These are phyloP conservation scores for Caenorhabditis latens DNA, from an alignment of 1,140 invertebrate species.

Conservation along the genomic window DNA sequence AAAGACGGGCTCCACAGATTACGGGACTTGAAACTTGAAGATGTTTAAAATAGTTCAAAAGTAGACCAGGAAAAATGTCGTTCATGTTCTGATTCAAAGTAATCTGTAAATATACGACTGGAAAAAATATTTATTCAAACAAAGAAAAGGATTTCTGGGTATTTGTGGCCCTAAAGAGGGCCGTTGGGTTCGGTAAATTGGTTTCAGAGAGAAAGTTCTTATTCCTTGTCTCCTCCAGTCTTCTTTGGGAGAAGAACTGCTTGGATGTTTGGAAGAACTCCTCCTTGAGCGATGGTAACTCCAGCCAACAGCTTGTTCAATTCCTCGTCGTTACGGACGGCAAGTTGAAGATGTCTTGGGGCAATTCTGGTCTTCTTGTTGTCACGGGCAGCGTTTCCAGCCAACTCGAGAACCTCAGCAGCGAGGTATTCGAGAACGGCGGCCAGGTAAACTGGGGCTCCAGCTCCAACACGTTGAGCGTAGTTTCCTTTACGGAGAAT, in stretches of 20 bases:
- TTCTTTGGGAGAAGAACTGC: slow-evolving; percentile 84
- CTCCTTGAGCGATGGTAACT: slow-evolving; percentile 87
- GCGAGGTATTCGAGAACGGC: slow-evolving; percentile 81
- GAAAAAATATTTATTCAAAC: not conserved
- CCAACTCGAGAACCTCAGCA: slow-evolving; percentile 85
- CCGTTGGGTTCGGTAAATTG: slow-evolving; percentile 66
- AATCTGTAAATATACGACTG: not conserved
- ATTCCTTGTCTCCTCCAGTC: slow-evolving; percentile 74
- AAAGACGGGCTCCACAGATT: too few relatives aligned
- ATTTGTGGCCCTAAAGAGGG: slow-evolving; percentile 71
- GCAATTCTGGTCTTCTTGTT: slow-evolving; percentile 83
- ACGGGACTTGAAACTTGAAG: too few relatives aligned
- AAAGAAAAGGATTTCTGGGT: not conserved
- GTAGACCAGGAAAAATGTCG: too few relatives aligned
- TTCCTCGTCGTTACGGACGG: slow-evolving; percentile 89
- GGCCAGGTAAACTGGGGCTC: slow-evolving; percentile 83
- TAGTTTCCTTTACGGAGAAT: slow-evolving; percentile 81
- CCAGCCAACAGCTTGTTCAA: slow-evolving; percentile 85
- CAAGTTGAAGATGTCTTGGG: slow-evolving; percentile 86
- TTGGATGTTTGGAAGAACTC: slow-evolving; percentile 87
- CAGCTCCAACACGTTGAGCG: slow-evolving; percentile 83
- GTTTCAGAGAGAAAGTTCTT: not conserved
- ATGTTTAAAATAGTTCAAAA: too few relatives aligned
- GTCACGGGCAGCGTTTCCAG: slow-evolving; percentile 80
- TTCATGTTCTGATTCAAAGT: too few relatives aligned